Evolutionary conservation across 2,888 invertebrate genomes (phyloP), one percentile per base, ranked within the genome.

Genomic region (Thera britannica): DNA sequence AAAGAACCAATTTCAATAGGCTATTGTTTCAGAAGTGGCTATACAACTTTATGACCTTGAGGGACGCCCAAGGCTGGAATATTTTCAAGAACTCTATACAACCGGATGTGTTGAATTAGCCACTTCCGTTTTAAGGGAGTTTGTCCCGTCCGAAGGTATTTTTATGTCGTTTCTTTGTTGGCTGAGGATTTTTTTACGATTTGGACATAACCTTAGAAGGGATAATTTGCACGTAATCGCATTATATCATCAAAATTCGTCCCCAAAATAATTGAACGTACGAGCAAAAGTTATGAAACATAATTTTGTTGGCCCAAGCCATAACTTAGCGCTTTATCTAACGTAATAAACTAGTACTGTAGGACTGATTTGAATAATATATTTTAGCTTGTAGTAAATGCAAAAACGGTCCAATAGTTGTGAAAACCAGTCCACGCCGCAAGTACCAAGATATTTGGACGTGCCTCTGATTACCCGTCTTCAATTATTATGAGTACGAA

Each of bases 1-100:
- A 83, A 85, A 84, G 85, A 79, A 76, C 72, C 75, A 74, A 79
- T 81, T 80, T 83, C 77, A 80, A 82, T 81, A 77, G 81, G 77
- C 80, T 73, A 79, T 89, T 88, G 87, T 88, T 82, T 74, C 72
- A 73, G 57, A 79, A 86, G 84, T 70, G 81, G 72, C 80, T 81
- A 80, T 83, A 81, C 79, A 83, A 77, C 62, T 65, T 68, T 54
- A 72, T 70, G 79, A 82, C 83, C 83, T 81, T 83, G 81, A 69
- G 58, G 69, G 65, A 79, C 65, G 74, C 75, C 75, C 68, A 62
- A 72, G 71, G 75, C 70, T 67, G 73, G 65, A 70, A 65, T 65
- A 67, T 73, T 70, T 71, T 62, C 56, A 38, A 38, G 57, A 61
- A 49, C 23, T 61, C 35, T 58, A 56, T 36, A 58, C 67, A 62